A percentile compares a stretch with the other conserved stretches of the same genome.
Conservation (phyloP, 2,888 invertebrate species). For the Lissonota sp. region DNA sequence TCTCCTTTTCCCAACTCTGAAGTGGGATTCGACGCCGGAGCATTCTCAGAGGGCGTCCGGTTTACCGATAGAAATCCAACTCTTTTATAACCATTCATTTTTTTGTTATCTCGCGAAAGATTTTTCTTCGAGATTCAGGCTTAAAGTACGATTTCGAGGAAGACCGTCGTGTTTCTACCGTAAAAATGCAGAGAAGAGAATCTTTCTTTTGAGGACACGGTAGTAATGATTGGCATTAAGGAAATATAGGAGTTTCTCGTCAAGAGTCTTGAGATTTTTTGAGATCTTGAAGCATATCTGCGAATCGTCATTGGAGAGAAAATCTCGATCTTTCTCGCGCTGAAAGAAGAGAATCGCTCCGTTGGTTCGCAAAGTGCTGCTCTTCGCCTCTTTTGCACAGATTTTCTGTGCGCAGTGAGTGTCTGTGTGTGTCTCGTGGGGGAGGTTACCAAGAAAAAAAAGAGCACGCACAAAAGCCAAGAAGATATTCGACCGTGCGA, state of each 20-base stretch:
- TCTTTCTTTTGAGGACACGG: too few relatives aligned
- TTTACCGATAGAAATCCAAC: conserved; percentile 41
- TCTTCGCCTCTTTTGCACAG: conserved; percentile 25
- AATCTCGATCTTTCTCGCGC: conserved; percentile 16
- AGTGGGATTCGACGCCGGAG: conserved; percentile 38
- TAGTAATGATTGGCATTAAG: background rate
- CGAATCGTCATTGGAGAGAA: conserved; percentile 21
- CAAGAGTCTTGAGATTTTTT: conserved; percentile 20
- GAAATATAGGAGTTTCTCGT: background rate
- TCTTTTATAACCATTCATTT: conserved; percentile 32
- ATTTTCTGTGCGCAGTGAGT: conserved; percentile 6
- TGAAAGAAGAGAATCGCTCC: conserved; percentile 15
- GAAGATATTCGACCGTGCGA: conserved; percentile 57
- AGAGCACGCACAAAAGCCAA: conserved; percentile 47
- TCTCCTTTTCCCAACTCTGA: conserved; percentile 18
- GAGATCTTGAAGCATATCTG: conserved; percentile 6
- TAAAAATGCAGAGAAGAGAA: background rate
- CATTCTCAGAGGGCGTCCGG: conserved; percentile 52
- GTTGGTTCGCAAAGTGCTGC: conserved; percentile 38
- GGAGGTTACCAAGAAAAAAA: conserved; percentile 24
- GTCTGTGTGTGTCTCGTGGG: background rate
- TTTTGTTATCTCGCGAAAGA: conserved; percentile 25
- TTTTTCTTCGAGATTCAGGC: conserved; percentile 24
- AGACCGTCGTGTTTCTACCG: background rate
- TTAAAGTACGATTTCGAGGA: conserved; percentile 49